phyloP scores from a whole-genome alignment of 2,113 vertebrate species.

The Anolis sagrei region DNA sequence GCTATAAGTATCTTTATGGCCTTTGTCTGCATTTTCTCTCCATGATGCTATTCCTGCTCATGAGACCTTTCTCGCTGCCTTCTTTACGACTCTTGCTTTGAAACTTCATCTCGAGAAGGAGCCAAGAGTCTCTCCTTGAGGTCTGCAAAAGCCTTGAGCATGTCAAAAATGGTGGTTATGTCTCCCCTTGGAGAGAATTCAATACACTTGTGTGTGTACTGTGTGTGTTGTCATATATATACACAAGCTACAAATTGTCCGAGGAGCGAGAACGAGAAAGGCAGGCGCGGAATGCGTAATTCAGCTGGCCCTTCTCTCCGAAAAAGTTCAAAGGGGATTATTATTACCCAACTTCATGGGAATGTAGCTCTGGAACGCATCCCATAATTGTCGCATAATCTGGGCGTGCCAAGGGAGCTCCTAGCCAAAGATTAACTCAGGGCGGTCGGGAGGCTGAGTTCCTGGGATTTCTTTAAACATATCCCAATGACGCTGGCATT shows the following conservation, averaged over 20 bases:
- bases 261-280: neutral
- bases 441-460: no score
- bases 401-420: no score
- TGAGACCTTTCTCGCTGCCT: neutral
- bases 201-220: neutral
- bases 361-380: fast-evolving
- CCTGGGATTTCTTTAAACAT: no score
- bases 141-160: neutral
- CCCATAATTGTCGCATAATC: fast-evolving
- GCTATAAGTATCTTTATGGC: no score
- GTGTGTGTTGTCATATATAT: fast-evolving
- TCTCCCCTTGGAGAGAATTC: neutral
- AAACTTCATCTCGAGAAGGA: fast-evolving
- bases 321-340: fast-evolving
- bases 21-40: neutral
- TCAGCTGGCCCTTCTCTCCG: neutral
- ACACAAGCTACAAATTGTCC: neutral
- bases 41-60: neutral
- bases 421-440: no score
- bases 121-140: neutral
- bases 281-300: neutral
- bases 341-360: neutral
- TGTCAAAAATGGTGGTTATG: fast-evolving
- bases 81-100: neutral
- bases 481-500: no score